Percentiles rank a stretch among this genome's conserved stretches.
Evolutionary conservation across 2,888 invertebrate species (phyloP).

Genomic region (Epinotia brunnichana): DNA sequence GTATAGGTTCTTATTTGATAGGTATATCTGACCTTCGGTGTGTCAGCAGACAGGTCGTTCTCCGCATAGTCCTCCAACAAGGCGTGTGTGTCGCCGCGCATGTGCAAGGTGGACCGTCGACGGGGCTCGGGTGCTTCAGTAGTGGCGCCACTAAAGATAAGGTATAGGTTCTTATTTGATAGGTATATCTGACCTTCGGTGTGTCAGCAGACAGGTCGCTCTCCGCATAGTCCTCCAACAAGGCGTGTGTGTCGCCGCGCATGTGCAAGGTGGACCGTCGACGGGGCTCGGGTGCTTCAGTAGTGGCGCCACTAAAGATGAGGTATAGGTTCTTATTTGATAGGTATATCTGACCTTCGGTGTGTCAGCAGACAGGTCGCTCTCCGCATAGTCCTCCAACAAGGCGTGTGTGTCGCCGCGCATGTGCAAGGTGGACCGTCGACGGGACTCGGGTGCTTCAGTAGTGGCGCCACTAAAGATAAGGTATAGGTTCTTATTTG

Average conservation of each 20-base stretch:
- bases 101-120: constrained; percentile 65
- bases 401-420: too few relatives aligned
- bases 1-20: too few relatives aligned
- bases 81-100: constrained; percentile 64
- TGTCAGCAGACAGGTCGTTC: constrained; percentile 68
- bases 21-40: constrained; percentile 63
- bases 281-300: constrained; percentile 49
- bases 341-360: too few relatives aligned
- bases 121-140: constrained; percentile 49
- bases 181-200: constrained; percentile 61
- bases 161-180: too few relatives aligned
- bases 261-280: constrained; percentile 66
- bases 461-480: too few relatives aligned
- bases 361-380: too few relatives aligned
- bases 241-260: constrained; percentile 63
- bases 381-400: too few relatives aligned
- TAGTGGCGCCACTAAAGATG: constrained; percentile 55
- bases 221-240: constrained; percentile 68
- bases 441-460: too few relatives aligned
- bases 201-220: constrained; percentile 70
- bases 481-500: too few relatives aligned
- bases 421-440: too few relatives aligned
- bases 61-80: constrained; percentile 69
- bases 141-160: too few relatives aligned
- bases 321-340: too few relatives aligned